Percentiles rank a stretch among this genome's conserved stretches.
These are phyloP conservation scores for Lepus americanus DNA, from an alignment of 2,113 vertebrate genomes.

Conservation along the genomic window DNA sequence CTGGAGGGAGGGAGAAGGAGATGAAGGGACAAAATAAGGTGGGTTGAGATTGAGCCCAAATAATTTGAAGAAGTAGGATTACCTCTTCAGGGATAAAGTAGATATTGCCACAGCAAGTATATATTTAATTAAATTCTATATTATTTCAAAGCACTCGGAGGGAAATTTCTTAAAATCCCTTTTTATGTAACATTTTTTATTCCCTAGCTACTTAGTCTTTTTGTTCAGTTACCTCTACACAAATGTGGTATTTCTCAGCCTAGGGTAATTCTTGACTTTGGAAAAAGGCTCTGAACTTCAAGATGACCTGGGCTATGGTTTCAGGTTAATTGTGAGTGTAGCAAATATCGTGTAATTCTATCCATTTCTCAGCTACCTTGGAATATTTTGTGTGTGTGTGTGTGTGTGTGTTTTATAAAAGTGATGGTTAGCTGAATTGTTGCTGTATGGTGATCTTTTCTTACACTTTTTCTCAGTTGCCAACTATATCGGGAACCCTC, in stretches of 20 bases:
- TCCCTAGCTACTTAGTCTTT: not conserved
- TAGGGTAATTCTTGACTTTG: not conserved
- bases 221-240: not conserved
- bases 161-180: not conserved
- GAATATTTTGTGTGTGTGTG: not conserved
- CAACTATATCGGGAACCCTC: constrained; percentile 54
- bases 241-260: not conserved
- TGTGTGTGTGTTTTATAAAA: not conserved
- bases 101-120: not conserved
- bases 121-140: constrained; percentile 42
- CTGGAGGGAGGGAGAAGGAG: not conserved
- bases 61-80: not conserved
- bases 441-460: constrained; percentile 1
- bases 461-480: constrained; percentile 28
- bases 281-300: not conserved
- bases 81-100: not conserved
- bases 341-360: not conserved
- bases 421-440: constrained; percentile 47
- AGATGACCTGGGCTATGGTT: not conserved
- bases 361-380: not conserved
- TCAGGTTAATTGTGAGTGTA: not conserved
- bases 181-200: not conserved
- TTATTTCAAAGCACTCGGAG: constrained; percentile 11
- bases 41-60: not conserved
- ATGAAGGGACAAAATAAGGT: not conserved